Conservation (phyloP, 2,888 invertebrate species). For the Tyria jacobaeae region DNA sequence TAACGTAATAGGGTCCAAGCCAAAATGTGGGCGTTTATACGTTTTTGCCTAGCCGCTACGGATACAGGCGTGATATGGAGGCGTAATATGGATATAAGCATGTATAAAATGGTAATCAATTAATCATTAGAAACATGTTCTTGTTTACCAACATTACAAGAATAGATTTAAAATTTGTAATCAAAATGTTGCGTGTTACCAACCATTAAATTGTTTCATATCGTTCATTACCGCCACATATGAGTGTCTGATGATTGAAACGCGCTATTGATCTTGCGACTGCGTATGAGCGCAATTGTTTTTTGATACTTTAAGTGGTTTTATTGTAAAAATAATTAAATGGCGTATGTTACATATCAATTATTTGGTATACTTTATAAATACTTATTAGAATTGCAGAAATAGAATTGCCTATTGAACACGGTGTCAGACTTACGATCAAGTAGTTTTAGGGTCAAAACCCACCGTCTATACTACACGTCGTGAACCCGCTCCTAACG, state of each 20-base stretch:
- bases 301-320: constrained; percentile 41
- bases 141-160: not conserved
- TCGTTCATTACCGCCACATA: constrained; percentile 29
- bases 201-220: constrained; percentile 13
- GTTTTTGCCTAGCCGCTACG: no score
- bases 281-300: constrained; percentile 25
- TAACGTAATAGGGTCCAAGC: no score
- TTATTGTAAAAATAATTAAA: constrained; percentile 24
- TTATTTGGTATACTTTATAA: not conserved
- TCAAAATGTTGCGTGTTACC: not conserved
- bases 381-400: constrained; percentile 7
- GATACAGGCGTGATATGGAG: no score
- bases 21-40: no score
- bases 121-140: no score
- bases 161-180: not conserved
- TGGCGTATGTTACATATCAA: constrained; percentile 17
- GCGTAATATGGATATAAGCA: no score
- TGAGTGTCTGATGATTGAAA: constrained; percentile 33
- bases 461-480: no score
- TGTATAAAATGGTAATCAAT: no score
- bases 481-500: no score
- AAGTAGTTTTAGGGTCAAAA: no score
- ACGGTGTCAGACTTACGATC: no score
- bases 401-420: not conserved
- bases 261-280: constrained; percentile 33